A percentile compares a stretch with the other conserved stretches of the same genome.
phyloP scores from a whole-genome alignment of 2,888 invertebrate species.

The Gryllus longicercus region DNA sequence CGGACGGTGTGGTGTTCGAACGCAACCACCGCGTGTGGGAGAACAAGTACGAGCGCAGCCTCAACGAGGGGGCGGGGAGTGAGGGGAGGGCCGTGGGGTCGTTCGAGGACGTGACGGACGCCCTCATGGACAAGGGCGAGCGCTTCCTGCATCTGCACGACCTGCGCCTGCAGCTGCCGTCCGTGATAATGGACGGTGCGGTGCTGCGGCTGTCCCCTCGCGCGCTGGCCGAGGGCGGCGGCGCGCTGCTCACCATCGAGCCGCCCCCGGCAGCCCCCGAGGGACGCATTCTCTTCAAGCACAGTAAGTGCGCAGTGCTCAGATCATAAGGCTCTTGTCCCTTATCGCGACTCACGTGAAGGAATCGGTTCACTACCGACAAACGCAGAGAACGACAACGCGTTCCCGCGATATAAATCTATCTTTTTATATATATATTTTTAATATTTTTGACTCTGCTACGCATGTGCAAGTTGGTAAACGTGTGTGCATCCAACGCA shows the following conservation, averaged over 20 bases:
- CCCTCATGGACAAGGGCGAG: conserved; percentile 65
- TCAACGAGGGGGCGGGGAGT: conserved; percentile 38
- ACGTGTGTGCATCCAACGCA: too few relatives aligned
- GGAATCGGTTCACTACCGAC: too few relatives aligned
- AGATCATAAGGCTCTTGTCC: too few relatives aligned
- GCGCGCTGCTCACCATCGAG: conserved; percentile 68
- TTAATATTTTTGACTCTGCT: too few relatives aligned
- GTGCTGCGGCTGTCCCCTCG: conserved; percentile 70
- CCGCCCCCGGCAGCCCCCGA: conserved; percentile 52
- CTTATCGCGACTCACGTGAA: too few relatives aligned
- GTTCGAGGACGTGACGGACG: conserved; percentile 57
- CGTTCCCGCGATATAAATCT: too few relatives aligned
- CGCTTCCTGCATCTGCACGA: conserved; percentile 77
- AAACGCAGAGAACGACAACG: too few relatives aligned
- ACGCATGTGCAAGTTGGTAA: too few relatives aligned
- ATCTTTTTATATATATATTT: too few relatives aligned
- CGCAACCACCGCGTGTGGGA: conserved; percentile 59
- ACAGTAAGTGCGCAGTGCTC: conserved; percentile 55
- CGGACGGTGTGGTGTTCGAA: conserved; percentile 61
- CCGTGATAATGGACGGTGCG: conserved; percentile 69
- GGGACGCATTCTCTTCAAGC: conserved; percentile 65
- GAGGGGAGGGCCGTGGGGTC: conserved; percentile 4
- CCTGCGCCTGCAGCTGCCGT: conserved; percentile 67
- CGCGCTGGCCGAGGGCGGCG: conserved; percentile 66
- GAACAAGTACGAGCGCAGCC: conserved; percentile 47